These are phyloP conservation scores for Leucophora obtusa DNA, from an alignment of 2,888 invertebrate species.

Conservation along the genomic window DNA sequence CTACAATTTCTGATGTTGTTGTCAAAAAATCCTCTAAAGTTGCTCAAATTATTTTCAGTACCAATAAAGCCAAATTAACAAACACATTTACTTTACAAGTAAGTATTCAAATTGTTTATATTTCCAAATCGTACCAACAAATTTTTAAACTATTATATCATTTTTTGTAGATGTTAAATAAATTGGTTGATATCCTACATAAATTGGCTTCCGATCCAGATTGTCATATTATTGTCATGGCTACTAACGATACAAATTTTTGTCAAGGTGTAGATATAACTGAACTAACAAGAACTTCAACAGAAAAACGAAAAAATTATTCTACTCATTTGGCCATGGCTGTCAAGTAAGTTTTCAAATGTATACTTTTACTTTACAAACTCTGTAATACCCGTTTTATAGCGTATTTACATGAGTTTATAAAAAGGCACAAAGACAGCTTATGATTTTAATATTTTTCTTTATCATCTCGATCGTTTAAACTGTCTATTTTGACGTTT, in stretches of 20 bases:
- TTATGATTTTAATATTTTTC: too few species aligned
- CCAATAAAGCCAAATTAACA: slow-evolving; percentile 81
- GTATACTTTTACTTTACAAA: too few species aligned
- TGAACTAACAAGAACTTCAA: slow-evolving; percentile 82
- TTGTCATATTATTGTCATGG: slow-evolving; percentile 83
- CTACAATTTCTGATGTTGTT: slow-evolving; percentile 58
- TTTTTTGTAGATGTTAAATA: slow-evolving; percentile 83
- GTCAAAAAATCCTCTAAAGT: slow-evolving; percentile 75
- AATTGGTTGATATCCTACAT: slow-evolving; percentile 85
- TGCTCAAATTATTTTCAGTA: slow-evolving; percentile 83
- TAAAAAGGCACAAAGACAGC: too few species aligned
- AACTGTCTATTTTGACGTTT: too few species aligned
- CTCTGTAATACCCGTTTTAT: too few species aligned
- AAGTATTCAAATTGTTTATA: slow-evolving; percentile 48
- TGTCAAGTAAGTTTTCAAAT: slow-evolving; percentile 83
- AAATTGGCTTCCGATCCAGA: slow-evolving; percentile 83
- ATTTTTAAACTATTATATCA: not conserved
- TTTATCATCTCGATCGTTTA: too few species aligned
- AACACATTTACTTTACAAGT: slow-evolving; percentile 83
- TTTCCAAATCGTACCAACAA: not conserved
- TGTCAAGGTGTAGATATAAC: slow-evolving; percentile 91
- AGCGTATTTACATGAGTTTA: too few species aligned
- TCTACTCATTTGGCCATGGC: slow-evolving; percentile 85
- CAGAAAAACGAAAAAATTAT: slow-evolving; percentile 82
- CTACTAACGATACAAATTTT: slow-evolving; percentile 86